Evolutionary conservation across 2,888 invertebrate genomes (phyloP), one percentile per base, ranked within the genome.

Genomic region (Chrysolina haemoptera): DNA sequence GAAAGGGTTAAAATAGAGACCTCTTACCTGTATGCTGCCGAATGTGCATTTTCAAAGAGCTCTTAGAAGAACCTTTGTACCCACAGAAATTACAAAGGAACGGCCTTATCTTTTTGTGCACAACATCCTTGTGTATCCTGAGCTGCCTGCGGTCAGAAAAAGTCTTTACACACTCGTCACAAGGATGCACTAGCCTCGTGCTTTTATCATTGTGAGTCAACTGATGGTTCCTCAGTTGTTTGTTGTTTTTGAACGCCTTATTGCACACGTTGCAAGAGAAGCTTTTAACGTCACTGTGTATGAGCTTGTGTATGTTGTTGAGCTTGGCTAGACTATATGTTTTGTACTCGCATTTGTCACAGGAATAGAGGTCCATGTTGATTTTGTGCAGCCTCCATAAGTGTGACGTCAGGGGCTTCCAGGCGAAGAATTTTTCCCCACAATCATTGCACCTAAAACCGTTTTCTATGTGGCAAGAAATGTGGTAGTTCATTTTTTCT

Each of bases 311-410:
- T 27, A 93, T 91, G 82, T 93, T 94, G 70, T 91, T 90, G 66
- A 96, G 88, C 79, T 93, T 92, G 72, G 93, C 92, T 76, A 91
- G 90, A 82, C 93, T 93, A 76, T 90, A 92, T 0, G 94, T 93
- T 86, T 94, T 94, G 83, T 93, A 95, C 41, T 91, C 91, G 84
- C 96, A 96, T 76, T 92, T 88, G 80, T 93, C 91, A 87, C 96
- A 96, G 1, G 92, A 91, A 66, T 93, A 93, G 62, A 96, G 86
- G 83, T 96, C 96, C 90, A 95, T 91, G 83, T 96, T 95, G 11
- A 95, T 90, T 63, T 90, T 89, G 85, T 96, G 96, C 0, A 88
- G 84, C 66, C 93, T 91, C 96, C 96, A 96, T 63, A 96, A 88
- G 85, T 96, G 96, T 3, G 93, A 91, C 75, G 94, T 93, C n/a